Evolutionary conservation across 2,888 invertebrate genomes (phyloP).

Genomic region (Lasius platythorax): DNA sequence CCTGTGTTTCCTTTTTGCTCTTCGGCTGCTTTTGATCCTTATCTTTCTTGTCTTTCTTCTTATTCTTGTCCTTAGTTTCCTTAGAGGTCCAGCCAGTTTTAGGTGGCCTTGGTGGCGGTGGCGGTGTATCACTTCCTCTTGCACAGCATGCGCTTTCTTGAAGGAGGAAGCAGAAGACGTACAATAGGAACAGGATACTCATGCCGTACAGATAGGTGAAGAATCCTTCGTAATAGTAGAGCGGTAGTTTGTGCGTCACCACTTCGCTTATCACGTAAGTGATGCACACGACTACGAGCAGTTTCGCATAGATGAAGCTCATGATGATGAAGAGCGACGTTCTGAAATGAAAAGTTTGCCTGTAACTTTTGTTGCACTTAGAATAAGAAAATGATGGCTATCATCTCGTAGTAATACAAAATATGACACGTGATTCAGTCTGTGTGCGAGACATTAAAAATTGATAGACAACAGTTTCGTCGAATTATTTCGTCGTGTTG

Average conservation of each 20-base stretch:
- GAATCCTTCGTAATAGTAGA: slow-evolving; percentile 97
- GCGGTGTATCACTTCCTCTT: slow-evolving; percentile 88
- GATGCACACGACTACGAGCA: slow-evolving; percentile 96
- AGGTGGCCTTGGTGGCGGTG: slow-evolving; percentile 89
- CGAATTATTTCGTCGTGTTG: not conserved
- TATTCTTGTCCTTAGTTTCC: slow-evolving; percentile 91
- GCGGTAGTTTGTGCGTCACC: slow-evolving; percentile 96
- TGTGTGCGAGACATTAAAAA: not conserved
- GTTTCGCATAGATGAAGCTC: slow-evolving; percentile 98
- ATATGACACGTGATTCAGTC: not conserved
- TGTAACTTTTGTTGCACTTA: not conserved
- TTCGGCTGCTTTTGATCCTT: slow-evolving; percentile 88
- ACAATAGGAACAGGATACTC: slow-evolving; percentile 96
- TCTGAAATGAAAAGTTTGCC: slow-evolving; percentile 88
- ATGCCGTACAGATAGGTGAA: slow-evolving; percentile 97
- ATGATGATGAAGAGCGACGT: slow-evolving; percentile 97
- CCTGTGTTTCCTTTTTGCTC: slow-evolving; percentile 87
- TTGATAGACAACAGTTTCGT: not conserved
- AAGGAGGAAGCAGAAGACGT: slow-evolving; percentile 97
- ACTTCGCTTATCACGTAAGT: slow-evolving; percentile 98
- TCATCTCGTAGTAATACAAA: not conserved
- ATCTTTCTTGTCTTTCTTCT: slow-evolving; percentile 88
- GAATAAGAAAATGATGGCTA: not conserved
- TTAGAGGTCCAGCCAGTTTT: slow-evolving; percentile 87
- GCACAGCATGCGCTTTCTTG: slow-evolving; percentile 96